phyloP scores from a whole-genome alignment of 1,140 invertebrate species.

The Bombus breviceps region DNA sequence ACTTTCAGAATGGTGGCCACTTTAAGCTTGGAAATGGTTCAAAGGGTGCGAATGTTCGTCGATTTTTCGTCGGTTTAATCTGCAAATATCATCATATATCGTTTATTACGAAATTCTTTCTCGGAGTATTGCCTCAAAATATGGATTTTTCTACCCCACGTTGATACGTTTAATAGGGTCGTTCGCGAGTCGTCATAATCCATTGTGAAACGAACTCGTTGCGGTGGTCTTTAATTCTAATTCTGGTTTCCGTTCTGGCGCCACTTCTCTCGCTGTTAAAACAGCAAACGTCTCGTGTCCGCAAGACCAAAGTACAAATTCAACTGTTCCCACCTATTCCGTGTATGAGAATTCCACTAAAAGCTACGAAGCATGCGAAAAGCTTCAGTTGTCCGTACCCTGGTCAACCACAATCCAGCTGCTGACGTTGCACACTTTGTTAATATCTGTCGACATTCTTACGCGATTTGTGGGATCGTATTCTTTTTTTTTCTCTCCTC shows the following conservation, averaged over 20 bases:
- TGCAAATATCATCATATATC: background rate
- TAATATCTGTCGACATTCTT: constrained; percentile 14
- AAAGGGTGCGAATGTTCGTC: background rate
- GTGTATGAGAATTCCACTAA: constrained; percentile 58
- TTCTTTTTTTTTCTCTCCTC: no score
- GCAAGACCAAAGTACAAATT: constrained; percentile 58
- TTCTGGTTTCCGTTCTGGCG: constrained; percentile 11
- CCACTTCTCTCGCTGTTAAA: constrained; percentile 23
- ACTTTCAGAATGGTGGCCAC: background rate
- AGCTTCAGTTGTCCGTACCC: constrained; percentile 49
- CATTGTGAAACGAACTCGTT: constrained; percentile 25
- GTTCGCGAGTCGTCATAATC: constrained; percentile 15
- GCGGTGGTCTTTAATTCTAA: constrained; percentile 27
- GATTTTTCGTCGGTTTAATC: no score
- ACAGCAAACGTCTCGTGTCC: constrained; percentile 44
- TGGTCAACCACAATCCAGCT: constrained; percentile 43
- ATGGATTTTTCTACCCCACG: background rate
- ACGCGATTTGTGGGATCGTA: background rate
- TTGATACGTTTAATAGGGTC: background rate
- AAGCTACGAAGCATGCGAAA: constrained; percentile 55
- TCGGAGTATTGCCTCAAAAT: no score
- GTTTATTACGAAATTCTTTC: background rate
- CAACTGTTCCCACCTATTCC: constrained; percentile 56
- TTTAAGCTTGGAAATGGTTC: background rate
- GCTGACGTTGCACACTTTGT: constrained; percentile 27